Percentiles rank a stretch among this genome's conserved stretches.
Evolutionary conservation across 2,797 vertebrate genomes (phyloP).

Genomic region (Anomalospiza imberbis): DNA sequence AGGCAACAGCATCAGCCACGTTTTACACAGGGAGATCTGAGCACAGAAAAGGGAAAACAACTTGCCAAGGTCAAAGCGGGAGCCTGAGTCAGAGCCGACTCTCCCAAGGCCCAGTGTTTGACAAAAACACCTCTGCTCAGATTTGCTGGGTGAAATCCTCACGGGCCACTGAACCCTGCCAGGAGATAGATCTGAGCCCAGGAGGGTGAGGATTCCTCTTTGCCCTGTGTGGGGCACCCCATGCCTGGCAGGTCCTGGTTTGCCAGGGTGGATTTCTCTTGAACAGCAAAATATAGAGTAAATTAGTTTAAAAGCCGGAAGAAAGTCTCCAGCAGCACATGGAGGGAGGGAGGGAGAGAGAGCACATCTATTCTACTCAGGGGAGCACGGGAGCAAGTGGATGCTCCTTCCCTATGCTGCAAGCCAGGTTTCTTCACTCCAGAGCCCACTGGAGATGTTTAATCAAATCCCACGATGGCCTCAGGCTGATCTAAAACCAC

Average conservation of each 20-base stretch:
- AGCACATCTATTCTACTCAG: not conserved
- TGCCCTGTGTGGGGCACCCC: not conserved
- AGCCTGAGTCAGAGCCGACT: not conserved
- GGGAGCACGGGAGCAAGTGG: not conserved
- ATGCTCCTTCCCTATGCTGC: not conserved
- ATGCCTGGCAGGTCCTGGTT: not conserved
- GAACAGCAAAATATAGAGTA: not conserved
- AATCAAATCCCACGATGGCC: not conserved
- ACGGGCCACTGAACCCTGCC: not conserved
- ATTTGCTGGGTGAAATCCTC: not conserved
- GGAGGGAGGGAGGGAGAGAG: not conserved
- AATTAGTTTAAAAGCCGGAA: not conserved
- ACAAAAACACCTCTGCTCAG: not conserved
- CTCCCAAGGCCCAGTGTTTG: not conserved
- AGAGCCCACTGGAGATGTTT: not conserved
- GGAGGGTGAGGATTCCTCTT: not conserved
- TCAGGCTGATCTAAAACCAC: not conserved
- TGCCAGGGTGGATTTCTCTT: not conserved
- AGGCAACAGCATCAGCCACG: not conserved
- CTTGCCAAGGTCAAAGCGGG: not conserved
- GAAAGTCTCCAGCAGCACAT: not conserved
- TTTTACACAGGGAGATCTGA: not conserved
- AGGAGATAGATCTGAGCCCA: rapidly evolving
- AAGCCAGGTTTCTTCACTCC: not conserved
- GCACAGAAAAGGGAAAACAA: not conserved